These are phyloP conservation scores for Notolepis coatsorum DNA, from an alignment of 2,797 vertebrate species.

Conservation along the genomic window DNA sequence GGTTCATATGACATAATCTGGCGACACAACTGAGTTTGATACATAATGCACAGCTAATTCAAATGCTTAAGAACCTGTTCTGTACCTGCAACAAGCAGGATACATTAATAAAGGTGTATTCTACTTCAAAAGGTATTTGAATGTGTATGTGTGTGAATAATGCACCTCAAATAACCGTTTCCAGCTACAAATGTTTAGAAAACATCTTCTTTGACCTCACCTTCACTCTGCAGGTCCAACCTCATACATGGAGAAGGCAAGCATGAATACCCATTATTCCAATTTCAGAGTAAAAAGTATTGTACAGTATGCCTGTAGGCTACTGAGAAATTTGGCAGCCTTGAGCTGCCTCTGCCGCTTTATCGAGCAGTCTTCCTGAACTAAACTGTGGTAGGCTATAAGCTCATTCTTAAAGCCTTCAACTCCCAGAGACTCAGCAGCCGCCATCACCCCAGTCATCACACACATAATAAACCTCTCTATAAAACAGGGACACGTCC, in stretches of 20 bases:
- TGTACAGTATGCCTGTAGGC: slow-evolving; percentile 55
- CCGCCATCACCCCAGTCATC: too few relatives aligned
- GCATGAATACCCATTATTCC: slow-evolving; percentile 7
- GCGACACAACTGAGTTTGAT: too few relatives aligned
- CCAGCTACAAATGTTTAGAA: neutral
- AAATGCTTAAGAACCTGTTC: too few relatives aligned
- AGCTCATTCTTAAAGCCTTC: slow-evolving; percentile 70
- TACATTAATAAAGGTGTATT: too few relatives aligned
- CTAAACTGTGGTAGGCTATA: slow-evolving; percentile 61
- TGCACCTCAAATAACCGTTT: neutral
- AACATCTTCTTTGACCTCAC: neutral
- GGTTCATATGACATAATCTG: too few relatives aligned
- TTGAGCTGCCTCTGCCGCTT: slow-evolving; percentile 54
- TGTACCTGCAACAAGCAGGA: too few relatives aligned
- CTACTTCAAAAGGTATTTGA: too few relatives aligned
- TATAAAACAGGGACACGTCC: too few relatives aligned
- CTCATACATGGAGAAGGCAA: neutral
- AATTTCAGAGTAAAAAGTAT: slow-evolving; percentile 45
- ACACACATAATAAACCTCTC: too few relatives aligned
- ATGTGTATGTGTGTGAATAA: too few relatives aligned
- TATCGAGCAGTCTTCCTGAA: slow-evolving; percentile 56
- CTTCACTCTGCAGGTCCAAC: slow-evolving; percentile 12
- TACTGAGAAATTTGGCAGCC: slow-evolving; percentile 59
- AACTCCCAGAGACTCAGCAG: too few relatives aligned
- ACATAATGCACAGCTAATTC: too few relatives aligned